Evolutionary conservation across 2,888 invertebrate species (phyloP).

Genomic region (Axea sp.): DNA sequence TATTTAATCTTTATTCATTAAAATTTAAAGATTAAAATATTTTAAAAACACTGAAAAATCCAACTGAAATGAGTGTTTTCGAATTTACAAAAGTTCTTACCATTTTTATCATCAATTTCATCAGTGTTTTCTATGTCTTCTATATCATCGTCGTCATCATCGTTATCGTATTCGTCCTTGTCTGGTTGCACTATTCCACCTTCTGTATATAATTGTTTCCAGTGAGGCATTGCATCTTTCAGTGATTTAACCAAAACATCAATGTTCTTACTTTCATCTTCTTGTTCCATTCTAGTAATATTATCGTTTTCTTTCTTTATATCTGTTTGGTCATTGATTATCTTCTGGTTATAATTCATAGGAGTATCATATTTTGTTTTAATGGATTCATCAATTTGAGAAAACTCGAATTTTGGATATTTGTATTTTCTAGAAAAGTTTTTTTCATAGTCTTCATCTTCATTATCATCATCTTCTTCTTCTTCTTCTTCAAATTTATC

Average conservation of each 20-base stretch:
- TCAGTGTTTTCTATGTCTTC: background rate
- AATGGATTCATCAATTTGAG: constrained; percentile 14
- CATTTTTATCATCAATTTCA: constrained; percentile 73
- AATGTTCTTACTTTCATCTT: constrained; percentile 36
- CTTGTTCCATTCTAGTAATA: constrained; percentile 48
- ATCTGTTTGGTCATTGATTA: constrained; percentile 46
- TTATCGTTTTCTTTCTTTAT: constrained; percentile 25
- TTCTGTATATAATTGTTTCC: constrained; percentile 69
- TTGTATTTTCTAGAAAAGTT: constrained; percentile 68
- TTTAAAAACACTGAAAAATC: no score
- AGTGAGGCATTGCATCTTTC: constrained; percentile 46
- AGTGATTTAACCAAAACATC: constrained; percentile 52
- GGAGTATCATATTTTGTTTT: constrained; percentile 4
- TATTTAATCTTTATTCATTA: no score
- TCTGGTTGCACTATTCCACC: constrained; percentile 70
- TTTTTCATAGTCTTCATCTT: constrained; percentile 66
- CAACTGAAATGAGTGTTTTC: no score
- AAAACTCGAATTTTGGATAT: constrained; percentile 21
- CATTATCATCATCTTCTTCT: constrained; percentile 13
- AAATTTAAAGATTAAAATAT: no score
- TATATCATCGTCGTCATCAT: constrained; percentile 14
- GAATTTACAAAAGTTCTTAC: no score
- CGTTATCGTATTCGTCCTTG: constrained; percentile 55
- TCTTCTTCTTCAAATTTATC: no score
- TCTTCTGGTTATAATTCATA: constrained; percentile 7